A percentile compares a stretch with the other conserved stretches of the same genome.
phyloP scores from a whole-genome alignment of 2,888 invertebrate species.

The Ferdinandea cuprea region DNA sequence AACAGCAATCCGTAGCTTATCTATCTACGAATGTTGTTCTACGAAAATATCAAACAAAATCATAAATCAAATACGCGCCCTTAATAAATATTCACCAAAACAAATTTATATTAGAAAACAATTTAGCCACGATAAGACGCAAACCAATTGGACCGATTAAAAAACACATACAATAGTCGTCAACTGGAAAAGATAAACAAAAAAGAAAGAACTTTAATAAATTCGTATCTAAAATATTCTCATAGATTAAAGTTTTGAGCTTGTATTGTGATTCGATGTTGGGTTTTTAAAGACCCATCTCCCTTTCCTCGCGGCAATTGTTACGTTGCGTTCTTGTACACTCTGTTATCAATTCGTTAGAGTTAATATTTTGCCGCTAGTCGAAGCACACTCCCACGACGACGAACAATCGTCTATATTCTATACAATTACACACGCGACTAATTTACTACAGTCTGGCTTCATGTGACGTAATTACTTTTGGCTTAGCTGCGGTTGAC shows the following conservation, averaged over 20 bases:
- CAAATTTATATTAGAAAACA: background rate
- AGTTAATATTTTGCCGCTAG: conserved; percentile 14
- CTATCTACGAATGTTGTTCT: too few relatives aligned
- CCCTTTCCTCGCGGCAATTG: background rate
- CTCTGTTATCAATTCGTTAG: conserved; percentile 41
- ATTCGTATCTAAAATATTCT: background rate
- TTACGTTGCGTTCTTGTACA: background rate
- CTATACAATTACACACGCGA: conserved; percentile 41
- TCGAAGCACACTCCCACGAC: background rate
- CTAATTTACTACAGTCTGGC: conserved; percentile 32
- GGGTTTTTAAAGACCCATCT: background rate
- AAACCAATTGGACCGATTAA: conserved; percentile 27
- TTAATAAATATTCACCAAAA: too few relatives aligned
- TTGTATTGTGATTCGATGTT: background rate
- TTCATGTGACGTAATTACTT: conserved; percentile 42
- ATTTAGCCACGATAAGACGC: conserved; percentile 14
- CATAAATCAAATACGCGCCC: too few relatives aligned
- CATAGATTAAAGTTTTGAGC: conserved; percentile 15
- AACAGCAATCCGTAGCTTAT: too few relatives aligned
- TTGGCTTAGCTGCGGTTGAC: conserved; percentile 1
- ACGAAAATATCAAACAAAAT: too few relatives aligned
- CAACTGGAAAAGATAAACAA: conserved; percentile 5
- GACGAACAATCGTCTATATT: background rate
- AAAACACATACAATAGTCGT: conserved; percentile 21
- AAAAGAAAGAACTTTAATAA: background rate